phyloP scores from a whole-genome alignment of 2,888 invertebrate species.

The Mesorhabditis spiculigera region DNA sequence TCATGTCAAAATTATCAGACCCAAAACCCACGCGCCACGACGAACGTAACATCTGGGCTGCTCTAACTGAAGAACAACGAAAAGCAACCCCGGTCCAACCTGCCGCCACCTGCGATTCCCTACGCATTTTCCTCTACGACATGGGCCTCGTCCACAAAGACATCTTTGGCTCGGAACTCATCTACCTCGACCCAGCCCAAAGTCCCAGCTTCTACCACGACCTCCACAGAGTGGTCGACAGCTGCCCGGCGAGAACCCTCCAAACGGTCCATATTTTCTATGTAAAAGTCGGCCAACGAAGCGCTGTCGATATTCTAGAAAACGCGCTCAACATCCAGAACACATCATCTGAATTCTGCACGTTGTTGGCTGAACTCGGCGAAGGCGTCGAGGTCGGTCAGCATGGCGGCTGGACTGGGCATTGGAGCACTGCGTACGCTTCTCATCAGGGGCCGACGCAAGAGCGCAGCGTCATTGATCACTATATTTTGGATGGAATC shows the following conservation, averaged over 20 bases:
- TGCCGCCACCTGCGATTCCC: slow-evolving; percentile 75
- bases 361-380: slow-evolving; percentile 74
- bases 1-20: background rate
- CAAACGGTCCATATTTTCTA: slow-evolving; percentile 93
- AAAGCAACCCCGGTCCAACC: background rate
- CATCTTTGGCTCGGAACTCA: slow-evolving; percentile 63
- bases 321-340: slow-evolving; percentile 67
- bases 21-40: background rate
- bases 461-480: slow-evolving; percentile 37
- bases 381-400: slow-evolving; percentile 79
- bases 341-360: slow-evolving; percentile 65
- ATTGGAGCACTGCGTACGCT: slow-evolving; percentile 72
- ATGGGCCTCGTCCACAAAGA: slow-evolving; percentile 78
- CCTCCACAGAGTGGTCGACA: slow-evolving; percentile 76
- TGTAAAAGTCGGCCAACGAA: slow-evolving; percentile 79
- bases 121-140: slow-evolving; percentile 87
- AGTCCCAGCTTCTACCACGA: slow-evolving; percentile 73
- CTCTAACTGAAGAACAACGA: background rate
- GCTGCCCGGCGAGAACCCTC: slow-evolving; percentile 68
- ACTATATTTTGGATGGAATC: slow-evolving; percentile 52
- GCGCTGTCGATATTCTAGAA: slow-evolving; percentile 75
- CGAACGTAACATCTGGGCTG: background rate
- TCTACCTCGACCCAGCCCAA: slow-evolving; percentile 68
- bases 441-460: slow-evolving; percentile 31
- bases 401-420: slow-evolving; percentile 93